Conservation (phyloP, 2,113 vertebrate genomes). For the Sinosuthora webbiana region DNA sequence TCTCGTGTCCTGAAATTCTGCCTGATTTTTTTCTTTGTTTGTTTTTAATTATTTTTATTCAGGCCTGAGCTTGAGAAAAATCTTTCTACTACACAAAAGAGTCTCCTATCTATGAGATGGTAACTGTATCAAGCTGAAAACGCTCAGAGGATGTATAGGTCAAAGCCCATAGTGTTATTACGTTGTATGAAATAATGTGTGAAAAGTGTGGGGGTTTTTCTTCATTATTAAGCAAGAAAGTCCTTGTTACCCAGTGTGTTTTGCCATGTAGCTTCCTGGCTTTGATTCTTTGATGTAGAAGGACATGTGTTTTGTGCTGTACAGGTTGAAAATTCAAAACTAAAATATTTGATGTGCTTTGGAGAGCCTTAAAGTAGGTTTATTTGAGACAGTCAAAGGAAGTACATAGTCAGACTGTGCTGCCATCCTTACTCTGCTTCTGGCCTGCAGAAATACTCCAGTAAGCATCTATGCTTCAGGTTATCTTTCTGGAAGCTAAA, state of each 20-base stretch:
- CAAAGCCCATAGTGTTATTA: neutral
- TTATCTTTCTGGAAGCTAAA: neutral
- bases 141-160: neutral
- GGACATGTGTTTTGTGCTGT: neutral
- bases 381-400: neutral
- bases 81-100: neutral
- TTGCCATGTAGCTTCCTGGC: neutral
- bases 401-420: accelerated
- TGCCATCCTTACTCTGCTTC: neutral
- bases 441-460: neutral
- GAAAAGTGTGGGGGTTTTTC: accelerated
- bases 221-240: neutral
- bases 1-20: neutral
- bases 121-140: neutral
- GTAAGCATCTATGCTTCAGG: neutral
- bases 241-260: neutral
- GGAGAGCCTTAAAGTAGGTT: neutral
- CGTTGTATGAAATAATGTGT: neutral
- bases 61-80: neutral
- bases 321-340: neutral
- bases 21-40: neutral
- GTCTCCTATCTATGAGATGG: neutral
- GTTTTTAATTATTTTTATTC: neutral
- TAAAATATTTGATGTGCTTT: neutral
- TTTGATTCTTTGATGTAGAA: neutral